Evolutionary conservation across 2,888 invertebrate species (phyloP), one percentile per base, ranked within the genome.

Genomic region (Keiferia lycopersicella): DNA sequence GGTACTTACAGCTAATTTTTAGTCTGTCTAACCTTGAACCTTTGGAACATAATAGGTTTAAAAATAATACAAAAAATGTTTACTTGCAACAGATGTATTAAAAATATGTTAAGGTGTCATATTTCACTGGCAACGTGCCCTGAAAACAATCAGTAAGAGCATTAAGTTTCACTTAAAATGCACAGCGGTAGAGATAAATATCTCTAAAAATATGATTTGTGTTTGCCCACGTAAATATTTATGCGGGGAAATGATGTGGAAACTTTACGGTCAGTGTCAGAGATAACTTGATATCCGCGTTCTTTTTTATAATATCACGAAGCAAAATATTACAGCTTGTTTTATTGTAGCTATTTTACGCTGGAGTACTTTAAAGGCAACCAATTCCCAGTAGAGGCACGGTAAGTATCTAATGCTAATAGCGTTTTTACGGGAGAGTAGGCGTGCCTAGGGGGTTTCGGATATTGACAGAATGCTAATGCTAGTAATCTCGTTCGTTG

Each of bases 401-500:
- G 12, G 30, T 76, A 77, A 34, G 34, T 34, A 34, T 10, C 34
- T 34, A 34, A 79, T 76, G 79, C 75, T 81, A 81, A 84, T 83
- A 78, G 76, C 71, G 74, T 79, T 78, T 75, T 79, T 77, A 79
- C 78, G 78, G 79, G 68, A 76, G 75, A 74, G 75, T 76, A 73
- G 72, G 71, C 76, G 71, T 71, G 70, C 68, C 73, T 75, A 72
- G 70, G 72, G 75, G 76, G 74, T 73, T 34, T 70, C 65, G 71
- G 73, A 78, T 82, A 82, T 83, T 77, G 80, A 72, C 74, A 71
- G 78, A 79, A 84, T 83, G 82, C 78, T 84, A 85, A 86, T 86
- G 74, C 71, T 75, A 72, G 76, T 79, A 80, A 82, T 81, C 72
- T 76, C 68, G 75, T 79, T 78, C 65, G 62, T 18, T 48, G 22